Evolutionary conservation across 2,797 vertebrate genomes (phyloP).

Genomic region (Oryzias sinensis): DNA sequence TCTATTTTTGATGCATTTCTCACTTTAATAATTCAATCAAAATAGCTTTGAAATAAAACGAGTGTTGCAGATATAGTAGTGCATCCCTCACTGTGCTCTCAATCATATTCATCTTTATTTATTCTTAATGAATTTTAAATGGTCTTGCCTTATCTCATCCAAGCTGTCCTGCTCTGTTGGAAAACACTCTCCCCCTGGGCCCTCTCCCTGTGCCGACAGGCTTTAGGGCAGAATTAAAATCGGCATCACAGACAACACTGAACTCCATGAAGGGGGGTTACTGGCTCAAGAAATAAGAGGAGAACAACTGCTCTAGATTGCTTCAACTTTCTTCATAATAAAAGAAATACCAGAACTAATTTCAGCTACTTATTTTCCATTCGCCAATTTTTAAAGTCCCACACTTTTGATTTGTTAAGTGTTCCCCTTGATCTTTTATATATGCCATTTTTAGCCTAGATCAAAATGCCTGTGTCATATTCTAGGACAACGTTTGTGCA

Average conservation of each 20-base stretch:
- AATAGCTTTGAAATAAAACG: background rate
- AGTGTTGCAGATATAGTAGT: conserved; percentile 6
- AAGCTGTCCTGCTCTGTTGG: conserved; percentile 17
- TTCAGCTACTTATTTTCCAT: no score
- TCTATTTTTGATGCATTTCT: background rate
- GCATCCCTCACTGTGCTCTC: background rate
- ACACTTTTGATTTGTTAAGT: no score
- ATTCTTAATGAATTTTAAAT: conserved; percentile 16
- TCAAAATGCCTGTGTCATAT: no score
- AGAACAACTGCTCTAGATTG: no score
- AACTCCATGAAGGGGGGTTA: no score
- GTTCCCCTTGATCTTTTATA: no score
- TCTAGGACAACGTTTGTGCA: no score
- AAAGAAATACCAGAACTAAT: no score
- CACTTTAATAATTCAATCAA: background rate
- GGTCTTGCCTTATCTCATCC: conserved; percentile 31
- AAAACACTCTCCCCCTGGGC: conserved; percentile 23
- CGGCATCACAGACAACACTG: conserved; percentile 8
- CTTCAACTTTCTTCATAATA: no score
- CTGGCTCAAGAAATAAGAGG: no score
- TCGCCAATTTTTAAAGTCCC: no score
- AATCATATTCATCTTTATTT: conserved; percentile 7
- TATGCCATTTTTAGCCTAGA: no score
- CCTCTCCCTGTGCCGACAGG: conserved; percentile 28
- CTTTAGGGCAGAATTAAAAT: conserved; percentile 37